phyloP scores from a whole-genome alignment of 1,140 invertebrate species.

The Drosophila serrata region DNA sequence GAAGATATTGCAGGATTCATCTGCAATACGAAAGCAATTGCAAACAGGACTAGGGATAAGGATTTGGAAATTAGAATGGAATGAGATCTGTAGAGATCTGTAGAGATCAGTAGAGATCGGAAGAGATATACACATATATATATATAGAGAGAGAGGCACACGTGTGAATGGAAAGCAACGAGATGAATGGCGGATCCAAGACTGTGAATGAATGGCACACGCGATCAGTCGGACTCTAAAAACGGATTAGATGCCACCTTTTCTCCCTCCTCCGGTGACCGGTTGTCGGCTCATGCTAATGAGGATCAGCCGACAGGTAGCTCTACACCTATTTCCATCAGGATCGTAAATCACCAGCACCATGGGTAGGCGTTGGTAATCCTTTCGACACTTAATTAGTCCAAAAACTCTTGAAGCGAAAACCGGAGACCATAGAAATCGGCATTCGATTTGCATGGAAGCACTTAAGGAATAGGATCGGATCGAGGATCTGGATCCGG shows the following conservation, averaged over 20 bases:
- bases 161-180: constrained; percentile 13
- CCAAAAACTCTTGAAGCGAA: constrained; percentile 46
- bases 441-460: constrained; percentile 34
- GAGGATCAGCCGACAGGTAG: constrained; percentile 47
- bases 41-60: constrained; percentile 43
- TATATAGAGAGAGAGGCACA: too few relatives aligned
- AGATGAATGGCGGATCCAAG: constrained; percentile 16
- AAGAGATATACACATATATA: constrained; percentile 1
- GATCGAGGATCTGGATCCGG: neutral
- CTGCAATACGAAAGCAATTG: constrained; percentile 61
- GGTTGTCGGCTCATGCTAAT: constrained; percentile 49
- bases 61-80: constrained; percentile 55
- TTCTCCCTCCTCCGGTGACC: constrained; percentile 25
- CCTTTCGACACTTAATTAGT: constrained; percentile 77
- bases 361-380: constrained; percentile 62
- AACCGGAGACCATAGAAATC: constrained; percentile 42
- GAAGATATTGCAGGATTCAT: constrained; percentile 52
- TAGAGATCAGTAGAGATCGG: neutral
- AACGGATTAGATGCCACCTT: constrained; percentile 28
- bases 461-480: neutral
- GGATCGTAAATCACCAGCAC: constrained; percentile 58
- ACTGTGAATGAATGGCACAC: constrained; percentile 39
- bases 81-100: constrained; percentile 26
- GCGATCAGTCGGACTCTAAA: constrained; percentile 27
- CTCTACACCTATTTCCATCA: neutral